Conservation (phyloP, 2,888 invertebrate genomes). For the Carabus problematicus region DNA sequence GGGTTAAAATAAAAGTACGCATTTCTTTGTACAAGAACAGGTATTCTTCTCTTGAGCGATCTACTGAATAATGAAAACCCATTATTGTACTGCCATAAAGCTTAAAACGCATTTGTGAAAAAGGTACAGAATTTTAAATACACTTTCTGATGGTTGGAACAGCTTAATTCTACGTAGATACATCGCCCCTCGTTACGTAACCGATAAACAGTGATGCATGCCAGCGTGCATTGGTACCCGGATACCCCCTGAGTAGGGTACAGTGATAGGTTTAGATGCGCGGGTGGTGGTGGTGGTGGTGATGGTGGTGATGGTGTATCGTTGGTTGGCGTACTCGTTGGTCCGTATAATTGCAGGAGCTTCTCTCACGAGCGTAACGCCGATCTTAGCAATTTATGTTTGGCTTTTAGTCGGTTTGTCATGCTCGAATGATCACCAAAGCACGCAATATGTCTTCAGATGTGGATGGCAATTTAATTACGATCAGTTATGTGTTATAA, state of each 20-base stretch:
- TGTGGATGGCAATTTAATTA: slow-evolving; percentile 58
- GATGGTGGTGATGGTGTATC: slow-evolving; percentile 3
- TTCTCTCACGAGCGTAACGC: background rate
- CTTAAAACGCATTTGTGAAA: slow-evolving; percentile 22
- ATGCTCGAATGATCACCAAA: slow-evolving; percentile 53
- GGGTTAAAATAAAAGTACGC: background rate
- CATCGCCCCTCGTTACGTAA: background rate
- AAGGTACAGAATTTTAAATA: slow-evolving; percentile 29
- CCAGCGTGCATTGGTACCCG: background rate
- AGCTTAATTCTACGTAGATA: background rate
- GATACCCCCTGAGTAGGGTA: background rate
- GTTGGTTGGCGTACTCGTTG: slow-evolving; percentile 14
- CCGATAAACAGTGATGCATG: background rate
- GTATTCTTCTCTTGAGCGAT: no score
- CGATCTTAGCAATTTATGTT: slow-evolving; percentile 45
- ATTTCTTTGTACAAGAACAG: background rate
- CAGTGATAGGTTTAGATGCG: background rate
- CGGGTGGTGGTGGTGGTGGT: background rate
- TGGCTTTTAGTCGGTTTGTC: slow-evolving; percentile 49
- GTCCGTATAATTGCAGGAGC: slow-evolving; percentile 32
- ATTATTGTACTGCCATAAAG: slow-evolving; percentile 22
- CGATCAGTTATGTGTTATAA: slow-evolving; percentile 58
- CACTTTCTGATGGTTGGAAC: slow-evolving; percentile 5
- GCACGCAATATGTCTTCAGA: slow-evolving; percentile 52
- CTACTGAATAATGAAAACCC: slow-evolving; percentile 24